Base-by-base conservation (phyloP, 2,888 invertebrate genomes). In the Sicus ferrugineus region DNA sequence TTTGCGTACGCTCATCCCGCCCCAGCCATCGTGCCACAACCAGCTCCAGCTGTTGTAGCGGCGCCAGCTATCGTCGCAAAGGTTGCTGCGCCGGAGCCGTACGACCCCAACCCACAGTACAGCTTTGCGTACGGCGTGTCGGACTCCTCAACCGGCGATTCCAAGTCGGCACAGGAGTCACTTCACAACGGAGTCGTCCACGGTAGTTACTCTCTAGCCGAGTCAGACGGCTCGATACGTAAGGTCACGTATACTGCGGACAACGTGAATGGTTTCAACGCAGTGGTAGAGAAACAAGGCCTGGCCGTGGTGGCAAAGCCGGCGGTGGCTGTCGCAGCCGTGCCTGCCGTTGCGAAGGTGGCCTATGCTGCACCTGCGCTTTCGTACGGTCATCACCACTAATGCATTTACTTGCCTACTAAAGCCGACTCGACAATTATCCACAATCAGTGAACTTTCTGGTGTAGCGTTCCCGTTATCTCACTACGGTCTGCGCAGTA, bases 161-260 rank as follows among this genome's bases (percentile, higher is more conserved):
- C 82, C 70, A 87, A 87, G 74, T 86, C 84, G 70, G 87, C 87
- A 78, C 84, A 84, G 67, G 87, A 87, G 78, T 81, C 81, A 54
- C 85, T 87, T 72, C 85, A 85, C 72, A 87, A 87, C 72, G 87
- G 87, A 77, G 81, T 86, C 67, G 87, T 87, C 38, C 85, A 85
- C 74, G 87, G 87, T 71, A 85, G 85, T 46, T 87, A 87, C 81
- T 86, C 86, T 66, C 78, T 87, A 67, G 82, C 82, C 73, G 87
- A 87, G 76, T 81, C 87, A 67, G 87, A 87, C 75, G 87, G 87
- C 75, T 84, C 85, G 69, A 82, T 84, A 70, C 83, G 87, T 73
- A 86, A 80, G 63, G 87, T 87, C 63, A 86, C 85, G 77, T 87
- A 87, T 79, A 85, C 85, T 68, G 86, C 87, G 67, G 87, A 87